phyloP scores from a whole-genome alignment of 37 sponge, comb jelly and placozoan species.

The Theonella swinhoei region DNA sequence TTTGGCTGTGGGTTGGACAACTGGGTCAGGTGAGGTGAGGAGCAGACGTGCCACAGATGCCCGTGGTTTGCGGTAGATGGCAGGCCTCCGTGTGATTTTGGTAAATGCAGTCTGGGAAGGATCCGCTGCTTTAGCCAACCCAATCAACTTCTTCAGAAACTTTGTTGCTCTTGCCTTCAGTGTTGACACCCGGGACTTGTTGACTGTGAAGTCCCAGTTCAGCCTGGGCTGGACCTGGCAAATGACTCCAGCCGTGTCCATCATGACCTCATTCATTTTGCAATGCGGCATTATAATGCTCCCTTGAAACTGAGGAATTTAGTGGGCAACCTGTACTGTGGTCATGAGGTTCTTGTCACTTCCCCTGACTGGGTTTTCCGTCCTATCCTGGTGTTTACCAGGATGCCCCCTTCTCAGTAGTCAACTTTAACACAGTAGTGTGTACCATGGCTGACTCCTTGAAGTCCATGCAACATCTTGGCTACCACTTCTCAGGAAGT shows the following conservation, averaged over 20 bases:
- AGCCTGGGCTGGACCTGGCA: conserved; percentile 24
- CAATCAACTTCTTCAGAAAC: too few species aligned
- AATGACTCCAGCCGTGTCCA: conserved; percentile 32
- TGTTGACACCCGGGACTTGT: too few species aligned
- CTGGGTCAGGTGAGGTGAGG: too few species aligned
- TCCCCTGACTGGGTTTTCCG: background rate
- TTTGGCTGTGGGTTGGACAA: too few species aligned
- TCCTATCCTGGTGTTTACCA: conserved; percentile 5
- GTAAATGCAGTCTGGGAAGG: too few species aligned
- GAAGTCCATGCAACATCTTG: background rate
- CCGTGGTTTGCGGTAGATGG: too few species aligned
- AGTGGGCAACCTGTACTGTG: background rate
- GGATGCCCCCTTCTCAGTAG: conserved; percentile 20
- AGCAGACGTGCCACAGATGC: too few species aligned
- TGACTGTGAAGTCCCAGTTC: too few species aligned
- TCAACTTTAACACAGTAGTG: conserved; percentile 32
- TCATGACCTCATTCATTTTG: conserved; percentile 10
- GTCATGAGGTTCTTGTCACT: background rate
- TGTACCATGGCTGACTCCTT: conserved; percentile 15
- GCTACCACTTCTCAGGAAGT: background rate
- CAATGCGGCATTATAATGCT: conserved; percentile 13
- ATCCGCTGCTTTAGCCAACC: too few species aligned
- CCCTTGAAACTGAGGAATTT: background rate
- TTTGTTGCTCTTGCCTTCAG: too few species aligned
- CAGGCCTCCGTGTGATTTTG: too few species aligned